phyloP scores from a whole-genome alignment of 2,888 invertebrate species.

The Marronus borbonicus region DNA sequence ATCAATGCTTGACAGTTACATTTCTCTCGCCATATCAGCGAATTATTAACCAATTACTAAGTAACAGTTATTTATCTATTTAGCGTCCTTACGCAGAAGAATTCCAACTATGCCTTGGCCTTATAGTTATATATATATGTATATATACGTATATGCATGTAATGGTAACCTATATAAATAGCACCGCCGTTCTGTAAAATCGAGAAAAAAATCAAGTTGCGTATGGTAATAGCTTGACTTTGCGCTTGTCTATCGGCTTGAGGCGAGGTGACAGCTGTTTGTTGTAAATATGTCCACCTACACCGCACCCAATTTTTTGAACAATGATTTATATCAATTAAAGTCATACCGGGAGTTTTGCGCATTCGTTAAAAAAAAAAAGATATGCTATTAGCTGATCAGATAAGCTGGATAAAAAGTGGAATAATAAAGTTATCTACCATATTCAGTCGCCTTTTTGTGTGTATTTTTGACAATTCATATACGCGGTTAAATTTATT shows the following conservation, averaged over 20 bases:
- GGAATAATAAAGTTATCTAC: no score
- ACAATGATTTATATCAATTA: slow-evolving; percentile 11
- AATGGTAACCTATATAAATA: not conserved
- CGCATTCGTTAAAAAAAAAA: not conserved
- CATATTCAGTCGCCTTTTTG: no score
- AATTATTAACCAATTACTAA: not conserved
- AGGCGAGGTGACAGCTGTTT: slow-evolving; percentile 7
- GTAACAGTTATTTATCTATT: not conserved
- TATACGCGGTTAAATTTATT: no score
- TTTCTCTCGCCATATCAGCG: slow-evolving; percentile 6
- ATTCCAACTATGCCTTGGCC: not conserved
- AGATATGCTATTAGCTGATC: no score
- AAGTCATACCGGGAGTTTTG: not conserved
- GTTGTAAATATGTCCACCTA: slow-evolving; percentile 8
- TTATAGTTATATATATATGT: not conserved
- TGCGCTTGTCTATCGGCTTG: no score
- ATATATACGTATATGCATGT: not conserved
- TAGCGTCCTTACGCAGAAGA: slow-evolving; percentile 3
- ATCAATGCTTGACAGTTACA: not conserved
- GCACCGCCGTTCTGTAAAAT: no score
- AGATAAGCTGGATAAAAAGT: no score
- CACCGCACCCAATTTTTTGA: slow-evolving; percentile 12
- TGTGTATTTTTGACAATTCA: no score
- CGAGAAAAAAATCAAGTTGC: not conserved
- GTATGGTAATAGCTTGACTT: not conserved